Evolutionary conservation across 2,113 vertebrate genomes (phyloP).

Genomic region (Notechis scutatus): DNA sequence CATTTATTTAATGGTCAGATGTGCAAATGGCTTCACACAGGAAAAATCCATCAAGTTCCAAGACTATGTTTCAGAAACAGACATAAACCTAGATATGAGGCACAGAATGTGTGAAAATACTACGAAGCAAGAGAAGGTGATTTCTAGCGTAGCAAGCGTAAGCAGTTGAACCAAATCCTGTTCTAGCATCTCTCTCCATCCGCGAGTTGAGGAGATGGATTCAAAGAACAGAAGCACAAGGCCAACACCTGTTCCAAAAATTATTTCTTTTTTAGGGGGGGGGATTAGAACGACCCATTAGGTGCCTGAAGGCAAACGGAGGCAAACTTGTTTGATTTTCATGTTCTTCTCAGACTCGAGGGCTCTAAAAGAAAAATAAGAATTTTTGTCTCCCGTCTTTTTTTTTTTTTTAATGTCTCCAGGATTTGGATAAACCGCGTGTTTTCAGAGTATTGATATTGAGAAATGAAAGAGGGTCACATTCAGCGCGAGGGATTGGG

Average conservation of each 20-base stretch:
- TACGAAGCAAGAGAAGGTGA: neutral
- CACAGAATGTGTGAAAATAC: neutral
- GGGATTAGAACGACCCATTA: too few relatives aligned
- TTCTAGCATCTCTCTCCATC: neutral
- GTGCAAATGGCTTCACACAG: neutral
- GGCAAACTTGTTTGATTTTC: neutral
- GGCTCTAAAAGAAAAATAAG: neutral
- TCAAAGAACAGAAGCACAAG: constrained; percentile 7
- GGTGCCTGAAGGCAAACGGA: neutral
- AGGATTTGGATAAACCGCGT: neutral
- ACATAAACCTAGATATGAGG: neutral
- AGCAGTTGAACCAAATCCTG: neutral
- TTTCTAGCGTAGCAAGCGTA: neutral
- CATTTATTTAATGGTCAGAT: neutral
- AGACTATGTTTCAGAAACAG: neutral
- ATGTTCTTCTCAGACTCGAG: neutral
- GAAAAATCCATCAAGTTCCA: neutral
- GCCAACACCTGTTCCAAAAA: rapidly evolving
- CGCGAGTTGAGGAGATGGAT: neutral
- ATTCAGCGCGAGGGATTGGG: neutral
- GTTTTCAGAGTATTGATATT: neutral
- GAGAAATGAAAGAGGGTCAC: neutral
- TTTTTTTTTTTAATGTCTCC: too few relatives aligned
- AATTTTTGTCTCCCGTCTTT: neutral
- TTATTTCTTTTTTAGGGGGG: too few relatives aligned